Base-by-base conservation (phyloP, 2,797 vertebrate species). In the Siniperca scherzeri region DNA sequence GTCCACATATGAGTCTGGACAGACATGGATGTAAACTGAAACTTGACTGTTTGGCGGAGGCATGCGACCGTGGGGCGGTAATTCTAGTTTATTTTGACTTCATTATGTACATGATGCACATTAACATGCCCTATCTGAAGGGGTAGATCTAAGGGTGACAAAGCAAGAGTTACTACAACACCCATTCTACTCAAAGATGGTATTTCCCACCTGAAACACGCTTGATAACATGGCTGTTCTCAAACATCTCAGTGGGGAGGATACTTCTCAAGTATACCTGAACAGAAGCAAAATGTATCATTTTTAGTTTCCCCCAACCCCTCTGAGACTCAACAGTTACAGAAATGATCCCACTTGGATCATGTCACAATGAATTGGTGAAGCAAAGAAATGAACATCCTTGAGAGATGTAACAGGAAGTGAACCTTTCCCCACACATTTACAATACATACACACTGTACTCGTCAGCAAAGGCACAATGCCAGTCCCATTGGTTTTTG, bases 381-480 rank as follows among this genome's bases (percentile, higher is more conserved):
- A 67, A 55, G 66, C 55, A 56, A 79, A 71, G 56, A 83, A 71
- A 78, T 57, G 3, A 56, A 82, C 75, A 76, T 68, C 67, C 27
- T 84, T 71, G 48, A 82, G 66, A 81, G 53, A 69, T 33, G 22
- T n/a, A 66, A 71, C 74, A 65, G 72, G 46, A 74, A 40, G 50
- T 52, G 44, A 36, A 70, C 25, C 27, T 68, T 71, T 80, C 66
- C 30, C 56, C 57, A 68, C 30, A 77, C 60, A 62, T 68, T 61
- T 68, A 71, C 62, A 73, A 64, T 53, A 87, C 73, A 76, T 4
- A 83, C 61, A 78, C 16, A 64, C 70, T 85, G 53, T 84, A 69
- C 69, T 85, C 82, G 65, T 77, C 80, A 77, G 55, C 67, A 89
- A 93, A 93, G 91, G 90, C 89, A 91, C 91, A 82, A 77, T 42